Percentiles rank a stretch among this genome's conserved stretches.
Conservation (phyloP, 2,888 invertebrate genomes). For the Corythucha ciliata region DNA sequence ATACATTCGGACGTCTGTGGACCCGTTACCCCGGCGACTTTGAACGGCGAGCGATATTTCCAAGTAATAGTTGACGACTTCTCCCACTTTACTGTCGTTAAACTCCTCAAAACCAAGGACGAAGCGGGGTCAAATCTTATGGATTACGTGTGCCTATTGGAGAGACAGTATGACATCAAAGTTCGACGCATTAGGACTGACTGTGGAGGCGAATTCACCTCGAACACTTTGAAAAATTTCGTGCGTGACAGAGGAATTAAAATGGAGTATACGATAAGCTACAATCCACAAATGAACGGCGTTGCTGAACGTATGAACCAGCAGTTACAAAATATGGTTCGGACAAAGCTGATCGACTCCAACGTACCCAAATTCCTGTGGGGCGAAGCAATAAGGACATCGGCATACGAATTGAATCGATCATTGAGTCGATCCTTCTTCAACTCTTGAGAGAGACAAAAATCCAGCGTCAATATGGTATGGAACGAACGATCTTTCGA, state of each 20-base stretch:
- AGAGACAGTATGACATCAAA: not conserved
- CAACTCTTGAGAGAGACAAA: conserved; percentile 6
- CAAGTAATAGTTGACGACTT: too few species aligned
- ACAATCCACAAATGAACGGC: conserved; percentile 37
- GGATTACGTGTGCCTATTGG: not conserved
- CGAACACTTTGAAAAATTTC: too few species aligned
- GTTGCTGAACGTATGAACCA: conserved; percentile 36
- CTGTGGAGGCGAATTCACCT: too few species aligned
- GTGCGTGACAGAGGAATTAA: conserved; percentile 34
- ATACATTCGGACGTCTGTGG: not conserved
- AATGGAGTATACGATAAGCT: conserved; percentile 33
- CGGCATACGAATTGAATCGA: conserved; percentile 22
- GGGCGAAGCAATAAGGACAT: conserved; percentile 5
- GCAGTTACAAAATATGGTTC: conserved; percentile 32
- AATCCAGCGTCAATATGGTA: conserved; percentile 25
- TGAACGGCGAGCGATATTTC: too few species aligned
- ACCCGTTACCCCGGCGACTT: conserved; percentile 1
- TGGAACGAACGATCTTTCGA: conserved; percentile 20
- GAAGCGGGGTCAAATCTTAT: conserved; percentile 5
- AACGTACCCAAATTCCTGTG: not conserved
- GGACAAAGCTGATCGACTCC: not conserved
- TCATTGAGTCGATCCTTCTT: too few species aligned
- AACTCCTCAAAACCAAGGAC: not conserved
- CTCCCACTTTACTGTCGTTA: not conserved
- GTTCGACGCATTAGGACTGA: too few species aligned